Evolutionary conservation across 2,888 invertebrate genomes (phyloP).

Genomic region (Leptopterna dolabrata): DNA sequence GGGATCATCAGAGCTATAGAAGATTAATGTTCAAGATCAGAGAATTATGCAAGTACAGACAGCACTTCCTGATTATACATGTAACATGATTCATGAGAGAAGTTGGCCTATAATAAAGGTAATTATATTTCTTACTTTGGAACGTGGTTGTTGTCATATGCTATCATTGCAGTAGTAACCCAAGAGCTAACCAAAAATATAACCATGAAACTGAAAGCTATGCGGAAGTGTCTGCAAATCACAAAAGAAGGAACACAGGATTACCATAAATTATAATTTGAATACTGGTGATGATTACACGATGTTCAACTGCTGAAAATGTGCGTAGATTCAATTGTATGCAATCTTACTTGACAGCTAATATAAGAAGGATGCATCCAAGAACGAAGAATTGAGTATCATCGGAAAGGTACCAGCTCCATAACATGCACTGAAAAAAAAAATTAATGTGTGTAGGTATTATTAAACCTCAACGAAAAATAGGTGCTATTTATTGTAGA

Average conservation of each 20-base stretch:
- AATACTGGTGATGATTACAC: not conserved
- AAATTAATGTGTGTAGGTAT: no score
- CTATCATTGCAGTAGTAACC: slow-evolving; percentile 83
- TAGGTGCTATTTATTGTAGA: not conserved
- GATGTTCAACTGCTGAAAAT: no score
- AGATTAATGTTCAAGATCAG: not conserved
- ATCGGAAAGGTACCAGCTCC: slow-evolving; percentile 92
- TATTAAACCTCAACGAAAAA: not conserved
- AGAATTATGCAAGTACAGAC: not conserved
- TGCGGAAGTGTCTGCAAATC: slow-evolving; percentile 78
- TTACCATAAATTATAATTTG: not conserved
- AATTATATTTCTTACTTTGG: slow-evolving; percentile 68
- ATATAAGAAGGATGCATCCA: slow-evolving; percentile 82
- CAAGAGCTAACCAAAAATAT: slow-evolving; percentile 81
- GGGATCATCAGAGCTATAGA: slow-evolving; percentile 79
- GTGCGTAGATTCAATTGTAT: not conserved
- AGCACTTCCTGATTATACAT: not conserved
- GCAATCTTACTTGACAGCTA: slow-evolving; percentile 74
- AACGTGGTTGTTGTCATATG: slow-evolving; percentile 82
- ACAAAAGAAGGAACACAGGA: no score
- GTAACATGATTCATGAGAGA: not conserved
- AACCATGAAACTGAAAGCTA: slow-evolving; percentile 75
- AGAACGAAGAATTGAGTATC: slow-evolving; percentile 89
- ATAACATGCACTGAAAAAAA: slow-evolving; percentile 82
- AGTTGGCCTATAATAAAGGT: not conserved